These are phyloP conservation scores for Euclidia mi DNA, from an alignment of 2,888 invertebrate genomes.

Conservation along the genomic window DNA sequence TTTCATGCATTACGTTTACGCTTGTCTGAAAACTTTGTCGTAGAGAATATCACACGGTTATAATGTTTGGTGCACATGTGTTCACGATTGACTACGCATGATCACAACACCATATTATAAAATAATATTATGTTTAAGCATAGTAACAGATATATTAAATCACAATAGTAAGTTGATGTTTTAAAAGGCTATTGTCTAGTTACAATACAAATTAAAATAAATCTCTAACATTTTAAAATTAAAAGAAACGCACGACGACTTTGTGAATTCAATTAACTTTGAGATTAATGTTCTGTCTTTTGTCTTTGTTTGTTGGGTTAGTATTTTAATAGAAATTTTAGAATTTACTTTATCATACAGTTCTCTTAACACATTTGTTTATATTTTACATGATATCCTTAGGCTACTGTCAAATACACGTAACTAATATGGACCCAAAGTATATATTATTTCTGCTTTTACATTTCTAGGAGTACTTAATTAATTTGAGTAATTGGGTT, in stretches of 20 bases:
- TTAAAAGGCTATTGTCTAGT: no score
- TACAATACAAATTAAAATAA: no score
- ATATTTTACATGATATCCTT: background rate
- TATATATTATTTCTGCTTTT: no score
- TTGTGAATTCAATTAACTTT: slow-evolving; percentile 16
- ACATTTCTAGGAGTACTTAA: no score
- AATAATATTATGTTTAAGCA: no score
- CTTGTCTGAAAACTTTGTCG: slow-evolving; percentile 57
- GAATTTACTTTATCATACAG: slow-evolving; percentile 7
- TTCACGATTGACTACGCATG: slow-evolving; percentile 3
- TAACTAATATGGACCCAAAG: no score
- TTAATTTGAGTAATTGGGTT: no score
- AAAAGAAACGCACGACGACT: slow-evolving; percentile 2
- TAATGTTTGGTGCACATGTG: slow-evolving; percentile 32
- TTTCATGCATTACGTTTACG: slow-evolving; percentile 61
- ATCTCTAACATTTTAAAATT: slow-evolving; percentile 10
- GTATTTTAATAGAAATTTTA: slow-evolving; percentile 11
- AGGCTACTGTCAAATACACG: background rate
- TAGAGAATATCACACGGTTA: slow-evolving; percentile 50
- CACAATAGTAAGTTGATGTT: no score
- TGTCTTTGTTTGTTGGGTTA: slow-evolving; percentile 15
- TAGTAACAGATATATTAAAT: no score
- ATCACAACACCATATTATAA: slow-evolving; percentile 2
- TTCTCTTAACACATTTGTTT: slow-evolving; percentile 1
- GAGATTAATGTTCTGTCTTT: slow-evolving; percentile 6